Percentiles rank a stretch among this genome's conserved stretches.
Evolutionary conservation across 2,797 vertebrate genomes (phyloP).

Genomic region (Silurus lanzhouensis): DNA sequence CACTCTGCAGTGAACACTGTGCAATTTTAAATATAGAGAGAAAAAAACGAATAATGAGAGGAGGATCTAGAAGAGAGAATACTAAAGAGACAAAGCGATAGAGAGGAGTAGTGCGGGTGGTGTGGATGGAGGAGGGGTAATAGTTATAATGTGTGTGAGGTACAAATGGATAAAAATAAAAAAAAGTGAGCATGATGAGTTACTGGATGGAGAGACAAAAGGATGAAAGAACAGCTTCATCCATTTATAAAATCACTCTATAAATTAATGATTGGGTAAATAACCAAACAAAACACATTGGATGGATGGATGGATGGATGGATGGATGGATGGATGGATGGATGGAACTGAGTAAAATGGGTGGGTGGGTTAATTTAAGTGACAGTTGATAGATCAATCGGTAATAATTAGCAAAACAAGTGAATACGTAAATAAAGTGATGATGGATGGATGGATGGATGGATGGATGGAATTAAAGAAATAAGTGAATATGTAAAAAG

Average conservation of each 20-base stretch:
- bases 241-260: too few species aligned
- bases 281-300: conserved; percentile 11
- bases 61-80: background rate
- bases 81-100: background rate
- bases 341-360: background rate
- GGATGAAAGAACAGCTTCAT: too few species aligned
- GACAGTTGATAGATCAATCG: too few species aligned
- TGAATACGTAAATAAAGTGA: too few species aligned
- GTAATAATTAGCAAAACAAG: too few species aligned
- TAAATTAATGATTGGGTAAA: background rate
- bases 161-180: too few species aligned
- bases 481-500: too few species aligned
- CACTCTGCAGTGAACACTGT: background rate
- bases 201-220: conserved; percentile 66
- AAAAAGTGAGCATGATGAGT: conserved; percentile 24
- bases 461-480: background rate
- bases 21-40: background rate
- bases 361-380: too few species aligned
- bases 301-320: conserved; percentile 48
- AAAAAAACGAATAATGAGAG: background rate
- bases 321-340: background rate
- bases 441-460: background rate
- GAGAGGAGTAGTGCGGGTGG: background rate
- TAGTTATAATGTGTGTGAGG: too few species aligned
- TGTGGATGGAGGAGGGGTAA: background rate